phyloP scores from a whole-genome alignment of 2,888 invertebrate genomes.

The Stenolophus ochropezus region DNA sequence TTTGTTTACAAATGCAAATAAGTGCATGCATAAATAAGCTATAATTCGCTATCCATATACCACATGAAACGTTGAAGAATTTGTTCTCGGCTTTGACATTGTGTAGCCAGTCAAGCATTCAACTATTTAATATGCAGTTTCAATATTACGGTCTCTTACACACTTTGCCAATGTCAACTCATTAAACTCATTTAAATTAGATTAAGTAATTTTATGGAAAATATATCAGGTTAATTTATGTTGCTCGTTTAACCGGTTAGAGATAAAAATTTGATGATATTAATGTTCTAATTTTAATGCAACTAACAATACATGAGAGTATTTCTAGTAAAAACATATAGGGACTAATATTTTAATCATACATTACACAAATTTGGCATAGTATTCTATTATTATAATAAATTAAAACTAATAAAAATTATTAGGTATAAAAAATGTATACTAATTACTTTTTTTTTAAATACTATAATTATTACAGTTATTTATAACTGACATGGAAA shows the following conservation, averaged over 20 bases:
- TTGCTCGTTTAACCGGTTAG: neutral
- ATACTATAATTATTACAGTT: too few relatives aligned
- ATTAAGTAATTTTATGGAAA: neutral
- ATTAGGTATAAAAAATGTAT: too few relatives aligned
- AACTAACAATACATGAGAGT: neutral
- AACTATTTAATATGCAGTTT: conserved; percentile 12
- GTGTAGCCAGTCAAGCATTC: conserved; percentile 6
- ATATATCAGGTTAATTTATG: neutral
- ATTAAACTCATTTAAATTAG: neutral
- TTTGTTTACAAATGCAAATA: conserved; percentile 1
- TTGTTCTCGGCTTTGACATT: conserved; percentile 15
- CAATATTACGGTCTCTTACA: conserved; percentile 8
- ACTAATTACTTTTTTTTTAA: too few relatives aligned
- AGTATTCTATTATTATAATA: too few relatives aligned
- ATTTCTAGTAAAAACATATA: neutral
- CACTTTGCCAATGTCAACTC: conserved; percentile 14
- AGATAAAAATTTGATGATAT: neutral
- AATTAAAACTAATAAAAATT: too few relatives aligned
- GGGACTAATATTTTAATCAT: neutral
- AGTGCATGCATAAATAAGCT: neutral
- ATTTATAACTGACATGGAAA: too few relatives aligned
- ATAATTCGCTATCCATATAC: neutral
- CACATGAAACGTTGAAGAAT: neutral
- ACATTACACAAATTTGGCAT: too few relatives aligned
- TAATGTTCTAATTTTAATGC: neutral